Evolutionary conservation across 2,888 invertebrate genomes (phyloP), one percentile per base, ranked within the genome.

Genomic region (Muschampia plurimacula): DNA sequence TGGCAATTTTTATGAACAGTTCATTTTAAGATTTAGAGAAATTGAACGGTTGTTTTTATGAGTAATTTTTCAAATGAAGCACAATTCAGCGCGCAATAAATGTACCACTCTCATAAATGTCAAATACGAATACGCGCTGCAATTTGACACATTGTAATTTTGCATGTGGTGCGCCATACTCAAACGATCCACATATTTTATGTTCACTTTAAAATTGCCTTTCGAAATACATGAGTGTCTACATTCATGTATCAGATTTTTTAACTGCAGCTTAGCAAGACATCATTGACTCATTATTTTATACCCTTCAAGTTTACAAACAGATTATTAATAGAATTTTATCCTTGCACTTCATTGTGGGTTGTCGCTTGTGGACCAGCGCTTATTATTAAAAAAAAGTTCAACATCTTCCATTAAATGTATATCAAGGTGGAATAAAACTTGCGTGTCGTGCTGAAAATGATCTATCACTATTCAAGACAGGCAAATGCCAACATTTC

Each of bases 131-230:
- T 72, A 67, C 67, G 46, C 64, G 68, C 67, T 67, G 55, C 72
- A 72, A 72, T 72, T 68, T 68, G 72, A 72, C 67, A 72, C 64
- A 68, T 72, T 68, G 67, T 72, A 68, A 72, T 72, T 72, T 72
- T 64, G 67, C 68, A 44, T 68, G 68, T 72, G 72, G 72, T 67
- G 63, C 57, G 67, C 72, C 55, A 44, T 72, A 72, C 46, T 64
- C 36, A 46, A 63, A 60, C 67, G 72, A 57, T 64, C 57, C 67
- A 46, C 67, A 67, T 72, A 72, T 72, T 72, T 72, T 55, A 67
- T 63, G 36, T 36, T 72, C 67, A 72, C 32, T 72, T 67, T 72
- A 57, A 72, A 72, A 72, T 72, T 72, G 67, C 67, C 55, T 67
- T 72, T 67, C 46, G 67, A 67, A 67, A 72, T 64, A 67, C 15